Conservation (phyloP, 2,113 vertebrate genomes). For the Phocoena phocoena region DNA sequence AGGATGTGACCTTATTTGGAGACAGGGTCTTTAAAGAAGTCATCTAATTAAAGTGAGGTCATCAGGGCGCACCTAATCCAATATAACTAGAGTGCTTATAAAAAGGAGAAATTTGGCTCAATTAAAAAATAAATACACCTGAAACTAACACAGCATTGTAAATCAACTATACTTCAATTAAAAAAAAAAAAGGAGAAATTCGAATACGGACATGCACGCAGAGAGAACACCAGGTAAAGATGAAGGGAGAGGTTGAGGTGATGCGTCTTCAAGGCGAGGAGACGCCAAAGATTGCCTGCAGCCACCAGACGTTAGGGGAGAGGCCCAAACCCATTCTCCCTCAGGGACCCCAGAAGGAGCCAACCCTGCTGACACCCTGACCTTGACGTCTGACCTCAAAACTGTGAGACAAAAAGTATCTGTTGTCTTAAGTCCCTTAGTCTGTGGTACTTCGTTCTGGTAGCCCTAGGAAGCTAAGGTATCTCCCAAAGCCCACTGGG, state of each 20-base stretch:
- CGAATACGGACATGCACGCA: not conserved
- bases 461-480: not conserved
- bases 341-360: not conserved
- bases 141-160: not conserved
- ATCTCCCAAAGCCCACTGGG: not conserved
- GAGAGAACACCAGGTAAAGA: rapidly evolving
- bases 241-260: not conserved
- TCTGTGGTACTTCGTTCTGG: not conserved
- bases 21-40: not conserved
- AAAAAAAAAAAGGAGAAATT: no score
- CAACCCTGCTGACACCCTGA: rapidly evolving
- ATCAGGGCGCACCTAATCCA: not conserved
- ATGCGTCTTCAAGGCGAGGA: not conserved
- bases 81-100: not conserved
- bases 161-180: not conserved
- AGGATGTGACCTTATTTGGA: not conserved
- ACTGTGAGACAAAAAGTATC: not conserved
- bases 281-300: rapidly evolving
- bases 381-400: not conserved
- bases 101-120: not conserved
- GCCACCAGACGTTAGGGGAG: not conserved
- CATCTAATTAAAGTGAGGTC: not conserved
- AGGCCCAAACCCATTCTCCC: not conserved
- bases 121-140: not conserved
- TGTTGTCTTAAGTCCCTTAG: no score